Evolutionary conservation across 2,888 invertebrate genomes (phyloP), one percentile per base, ranked within the genome.

Genomic region (Pachycephus smyrnensis): DNA sequence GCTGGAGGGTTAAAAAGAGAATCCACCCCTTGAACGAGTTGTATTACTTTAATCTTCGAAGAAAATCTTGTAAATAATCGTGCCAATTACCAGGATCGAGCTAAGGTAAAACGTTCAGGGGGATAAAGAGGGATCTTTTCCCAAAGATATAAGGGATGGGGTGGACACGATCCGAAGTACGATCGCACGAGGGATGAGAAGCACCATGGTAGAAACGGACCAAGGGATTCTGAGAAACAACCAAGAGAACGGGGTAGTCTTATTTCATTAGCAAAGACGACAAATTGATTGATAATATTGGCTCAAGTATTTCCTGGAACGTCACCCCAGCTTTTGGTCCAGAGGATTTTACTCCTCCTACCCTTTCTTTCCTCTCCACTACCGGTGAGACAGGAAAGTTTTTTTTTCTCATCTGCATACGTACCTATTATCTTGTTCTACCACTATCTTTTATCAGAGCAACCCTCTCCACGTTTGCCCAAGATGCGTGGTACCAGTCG

Each of bases 11-110:
- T 55, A 55, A 23, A 55, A 15, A 71, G 71, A 71, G 4, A 32
- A 71, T 71, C 71, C 71, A 15, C 2, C 32, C 31, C 71, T 68
- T 9, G 40, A 55, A 55, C 40, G 40, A 76, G 68, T 73, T 73
- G 77, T 82, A 82, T 85, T 80, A 74, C 83, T 84, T 85, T 82
- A 85, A 84, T 86, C 86, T 77, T 77, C 80, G 79, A 69, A 69
- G 84, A 78, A 83, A 82, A 86, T 85, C 85, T 82, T 83, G 84
- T 85, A 86, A 86, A 86, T 86, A 86, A 86, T 86, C 82, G 84
- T 79, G 81, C 82, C 82, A 85, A 86, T 86, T 86, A 86, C 82
- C 76, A 80, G 75, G 75, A 78, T 83, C 80, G 83, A 55, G 76
- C 69, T 37, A 31, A 69, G 73, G 75, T 15, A 73, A 75, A 78